Base-by-base conservation (phyloP, 2,888 invertebrate genomes). In the Dryomyza anilis region DNA sequence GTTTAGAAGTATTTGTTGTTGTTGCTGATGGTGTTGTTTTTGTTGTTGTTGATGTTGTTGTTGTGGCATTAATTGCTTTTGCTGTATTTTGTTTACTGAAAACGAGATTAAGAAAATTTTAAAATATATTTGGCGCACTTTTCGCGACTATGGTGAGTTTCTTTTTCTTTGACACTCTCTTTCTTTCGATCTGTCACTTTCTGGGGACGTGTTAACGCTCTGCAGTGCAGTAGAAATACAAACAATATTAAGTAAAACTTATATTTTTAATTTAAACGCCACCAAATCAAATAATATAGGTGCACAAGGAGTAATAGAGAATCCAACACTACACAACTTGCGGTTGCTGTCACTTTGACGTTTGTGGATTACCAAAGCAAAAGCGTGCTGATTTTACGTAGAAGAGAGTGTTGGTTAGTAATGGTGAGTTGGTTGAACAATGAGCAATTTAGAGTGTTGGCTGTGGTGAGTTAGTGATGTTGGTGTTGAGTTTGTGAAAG, bases 361-460 rank as follows among this genome's bases (percentile, higher is more conserved):
- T 52, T 52, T 27, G 29, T 7, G 7, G 66, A 66, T 65, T 62
- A 53, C 63, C 36, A 46, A 46, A 53, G 43, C 60, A 65, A 55
- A 64, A 66, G 53, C 45, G 43, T 53, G 65, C 66, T 70, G 64
- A 67, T 58, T 64, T 60, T 64, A 69, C 25, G 30, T 48, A 33
- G 25, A 14, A 33, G 48, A 14, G 14, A 25, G 39, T 52, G 52
- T 43, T 52, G 45, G 48, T 36, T 30, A 16, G 59, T 48, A 39
- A 48, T 59, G 14, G 57, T 46, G 39, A 39, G 33, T n/a, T n/a
- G n/a, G 59, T 57, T 43, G 29, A 14, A 27, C 43, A 23, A 53
- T 69, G 60, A 29, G 70, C 66, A 66, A 48, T 50, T 58, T 39
- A 14, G 27, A 23, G n/a, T 36, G 43, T 21, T 50, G 33, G 50